Base-by-base conservation (phyloP, 2,888 invertebrate species). In the Hydriomena furcata region DNA sequence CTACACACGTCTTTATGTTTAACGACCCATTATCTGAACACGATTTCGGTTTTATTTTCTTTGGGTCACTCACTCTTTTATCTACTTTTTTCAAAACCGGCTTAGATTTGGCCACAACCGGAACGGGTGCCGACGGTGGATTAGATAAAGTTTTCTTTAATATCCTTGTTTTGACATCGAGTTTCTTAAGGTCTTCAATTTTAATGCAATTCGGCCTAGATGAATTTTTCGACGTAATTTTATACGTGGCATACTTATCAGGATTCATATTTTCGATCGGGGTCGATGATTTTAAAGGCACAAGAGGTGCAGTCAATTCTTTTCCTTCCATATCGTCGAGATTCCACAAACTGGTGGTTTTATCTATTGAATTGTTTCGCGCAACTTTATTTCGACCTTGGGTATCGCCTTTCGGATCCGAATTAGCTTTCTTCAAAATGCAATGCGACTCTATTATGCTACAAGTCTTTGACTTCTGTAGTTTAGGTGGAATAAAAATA, bases 391-490 rank as follows among this genome's bases (percentile, higher is more conserved):
- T 83, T 45, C 82, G 73, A 38, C 69, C 60, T 65, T 76, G 81
- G 55, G 63, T 71, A 53, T 79, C 75, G 60, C 76, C 76, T 51
- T 86, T 75, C 0, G 91, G 83, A 64, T 89, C 85, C 2, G 92
- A 92, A 64, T 85, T 84, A 6, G 89, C 80, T 71, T 93, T 93
- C 71, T 94, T 93, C 40, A 93, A 76, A 61, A 94, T 92, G 71
- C 94, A 94, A 53, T 93, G 91, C 0, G 94, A 93, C 76, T 93
- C 94, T 43, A 94, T 94, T 51, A 93, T 93, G 68, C 93, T 93
- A 73, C 94, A 94, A 61, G 94, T 94, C 71, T 94, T 93, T 0
- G 94, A 93, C 73, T 94, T 94, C 65, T 93, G 92, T 61, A 94
- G 76, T 76, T 92, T 93, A 34, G 93, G 92, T 38, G 91, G 88